Evolutionary conservation across 2,888 invertebrate species (phyloP).

Genomic region (Nomada lathburiana): DNA sequence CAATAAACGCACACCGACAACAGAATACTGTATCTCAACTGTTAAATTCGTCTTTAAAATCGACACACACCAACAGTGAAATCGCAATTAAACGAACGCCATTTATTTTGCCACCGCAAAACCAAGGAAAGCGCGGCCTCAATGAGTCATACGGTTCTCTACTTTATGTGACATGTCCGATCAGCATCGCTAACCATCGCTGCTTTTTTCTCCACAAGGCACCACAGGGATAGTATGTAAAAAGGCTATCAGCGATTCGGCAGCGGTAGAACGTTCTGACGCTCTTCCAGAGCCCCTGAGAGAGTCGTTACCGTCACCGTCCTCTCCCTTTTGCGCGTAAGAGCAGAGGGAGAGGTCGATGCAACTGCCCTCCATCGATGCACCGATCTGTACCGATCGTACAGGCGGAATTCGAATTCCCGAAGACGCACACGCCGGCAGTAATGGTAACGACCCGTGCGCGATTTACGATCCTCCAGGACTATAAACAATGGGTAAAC

Average conservation of each 20-base stretch:
- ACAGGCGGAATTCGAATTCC: slow-evolving; percentile 50
- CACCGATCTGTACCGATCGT: slow-evolving; percentile 40
- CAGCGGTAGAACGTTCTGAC: slow-evolving; percentile 34
- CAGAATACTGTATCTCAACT: background rate
- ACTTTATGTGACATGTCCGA: slow-evolving; percentile 57
- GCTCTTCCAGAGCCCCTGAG: slow-evolving; percentile 66
- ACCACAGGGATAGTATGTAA: slow-evolving; percentile 62
- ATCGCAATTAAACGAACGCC: background rate
- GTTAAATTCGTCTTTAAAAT: background rate
- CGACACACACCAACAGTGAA: background rate
- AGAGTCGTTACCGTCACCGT: slow-evolving; percentile 70
- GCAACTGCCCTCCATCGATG: slow-evolving; percentile 41
- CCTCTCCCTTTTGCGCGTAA: slow-evolving; percentile 39
- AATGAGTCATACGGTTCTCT: slow-evolving; percentile 48
- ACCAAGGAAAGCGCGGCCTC: background rate
- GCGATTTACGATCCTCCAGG: slow-evolving; percentile 68
- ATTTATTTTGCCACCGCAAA: background rate
- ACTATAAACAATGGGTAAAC: slow-evolving; percentile 76
- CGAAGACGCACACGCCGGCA: slow-evolving; percentile 50
- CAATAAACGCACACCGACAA: background rate
- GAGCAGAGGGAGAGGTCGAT: slow-evolving; percentile 41
- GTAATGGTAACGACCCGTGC: slow-evolving; percentile 49
- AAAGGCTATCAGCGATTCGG: slow-evolving; percentile 61
- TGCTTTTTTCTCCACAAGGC: slow-evolving; percentile 26
- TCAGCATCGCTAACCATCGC: slow-evolving; percentile 28